Base-by-base conservation (phyloP, 2,797 vertebrate species). In the Valencia hispanica region DNA sequence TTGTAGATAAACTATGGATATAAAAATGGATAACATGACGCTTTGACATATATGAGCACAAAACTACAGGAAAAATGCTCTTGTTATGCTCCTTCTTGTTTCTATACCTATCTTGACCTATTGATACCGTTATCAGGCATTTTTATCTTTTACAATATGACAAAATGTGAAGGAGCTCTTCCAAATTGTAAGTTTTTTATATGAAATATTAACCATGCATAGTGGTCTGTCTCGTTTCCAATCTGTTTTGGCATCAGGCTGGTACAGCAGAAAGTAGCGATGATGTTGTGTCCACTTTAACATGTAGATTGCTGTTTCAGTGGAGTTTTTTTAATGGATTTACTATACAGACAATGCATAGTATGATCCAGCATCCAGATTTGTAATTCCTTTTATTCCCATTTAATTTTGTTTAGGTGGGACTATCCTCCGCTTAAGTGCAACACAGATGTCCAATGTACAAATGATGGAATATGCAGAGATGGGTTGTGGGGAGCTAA, bases 401-500 rank as follows among this genome's bases (percentile, higher is more conserved):
- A 34, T 14, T 15, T 72, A 36, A 2, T 0, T 45, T 48, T 72
- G 73, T 55, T 32, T 90, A 99, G 98, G 79, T 96, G 95, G 96
- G 93, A 91, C 0, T 95, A 95, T 82, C 95, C 96, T 15, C 96
- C 96, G 0, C 84, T 95, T 61, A 91, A 94, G 17, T 99, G 98
- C n/a, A 92, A 91, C 1, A 85, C 91, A 89, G 96, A 97, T 25
- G 77, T 96, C 79, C 94, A 92, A 53, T 99, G 98, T 87, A 89
- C 88, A 59, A 95, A 95, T 0, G 94, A 96, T 0, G 96, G 96
- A 0, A 73, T 87, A 18, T 99, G 98, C 82, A 50, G 79, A 50
- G 95, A 92, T 0, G 96, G 95, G 4, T 82, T 90, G 20, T 96
- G 92, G 96, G 96, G 96, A 20, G 96, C 96, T 43, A 97, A 97